Evolutionary conservation across 2,797 vertebrate species (phyloP).

Genomic region (Ciconia nigra): DNA sequence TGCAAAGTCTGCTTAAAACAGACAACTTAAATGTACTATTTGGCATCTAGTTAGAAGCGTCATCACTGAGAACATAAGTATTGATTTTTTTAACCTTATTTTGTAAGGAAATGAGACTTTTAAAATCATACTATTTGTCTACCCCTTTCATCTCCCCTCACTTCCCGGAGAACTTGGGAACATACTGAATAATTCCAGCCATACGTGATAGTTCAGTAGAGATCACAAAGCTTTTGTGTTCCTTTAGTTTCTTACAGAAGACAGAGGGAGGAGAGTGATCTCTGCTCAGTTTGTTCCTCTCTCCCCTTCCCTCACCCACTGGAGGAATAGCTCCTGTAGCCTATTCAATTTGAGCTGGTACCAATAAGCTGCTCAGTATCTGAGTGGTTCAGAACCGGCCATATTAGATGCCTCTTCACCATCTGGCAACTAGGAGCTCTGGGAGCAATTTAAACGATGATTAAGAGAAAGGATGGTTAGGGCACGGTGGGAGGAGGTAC

Average conservation of each 20-base stretch:
- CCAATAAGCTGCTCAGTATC: background rate
- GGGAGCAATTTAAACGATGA: background rate
- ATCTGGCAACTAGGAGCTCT: background rate
- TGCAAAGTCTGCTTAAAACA: background rate
- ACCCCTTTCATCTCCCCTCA: background rate
- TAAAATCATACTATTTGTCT: background rate
- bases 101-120: background rate
- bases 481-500: background rate
- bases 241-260: background rate
- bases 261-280: background rate
- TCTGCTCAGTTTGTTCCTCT: background rate
- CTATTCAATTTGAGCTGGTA: background rate
- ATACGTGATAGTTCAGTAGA: background rate
- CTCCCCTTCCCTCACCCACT: background rate
- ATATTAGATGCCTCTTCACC: background rate
- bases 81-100: background rate
- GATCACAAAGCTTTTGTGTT: background rate
- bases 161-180: background rate
- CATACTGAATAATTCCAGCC: background rate
- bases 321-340: background rate
- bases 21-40: background rate
- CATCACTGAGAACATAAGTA: background rate
- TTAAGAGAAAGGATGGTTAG: background rate
- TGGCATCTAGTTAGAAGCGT: background rate
- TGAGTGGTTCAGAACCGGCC: background rate